Evolutionary conservation across 2,888 invertebrate species (phyloP).

Genomic region (Chaitophorus viminalis): DNA sequence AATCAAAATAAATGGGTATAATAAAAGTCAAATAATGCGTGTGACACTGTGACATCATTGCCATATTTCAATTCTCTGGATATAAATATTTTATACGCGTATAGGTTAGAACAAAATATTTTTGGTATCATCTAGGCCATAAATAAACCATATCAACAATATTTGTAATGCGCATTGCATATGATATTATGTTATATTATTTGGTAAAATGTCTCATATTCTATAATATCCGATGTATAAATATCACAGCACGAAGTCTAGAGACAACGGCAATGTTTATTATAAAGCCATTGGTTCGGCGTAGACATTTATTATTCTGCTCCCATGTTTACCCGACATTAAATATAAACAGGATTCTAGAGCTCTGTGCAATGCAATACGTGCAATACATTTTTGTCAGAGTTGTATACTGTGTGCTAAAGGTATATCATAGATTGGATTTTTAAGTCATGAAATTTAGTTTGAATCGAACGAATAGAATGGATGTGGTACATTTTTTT

Average conservation of each 20-base stretch:
- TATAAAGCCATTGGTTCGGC: background rate
- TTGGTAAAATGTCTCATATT: no score
- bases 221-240: background rate
- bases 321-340: background rate
- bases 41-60: background rate
- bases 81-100: background rate
- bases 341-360: background rate
- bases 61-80: background rate
- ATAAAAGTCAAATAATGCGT: background rate
- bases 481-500: no score
- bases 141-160: background rate
- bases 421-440: no score
- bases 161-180: background rate
- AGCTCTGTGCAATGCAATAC: background rate
- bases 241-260: background rate
- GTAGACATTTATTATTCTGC: background rate
- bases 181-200: no score
- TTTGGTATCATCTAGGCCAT: background rate
- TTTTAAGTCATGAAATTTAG: no score
- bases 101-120: background rate
- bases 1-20: background rate
- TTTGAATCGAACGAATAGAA: no score
- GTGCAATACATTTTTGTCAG: no score
- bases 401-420: no score
- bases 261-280: background rate